phyloP scores from a whole-genome alignment of 1,140 invertebrate species.

The Eriosoma lanigerum region DNA sequence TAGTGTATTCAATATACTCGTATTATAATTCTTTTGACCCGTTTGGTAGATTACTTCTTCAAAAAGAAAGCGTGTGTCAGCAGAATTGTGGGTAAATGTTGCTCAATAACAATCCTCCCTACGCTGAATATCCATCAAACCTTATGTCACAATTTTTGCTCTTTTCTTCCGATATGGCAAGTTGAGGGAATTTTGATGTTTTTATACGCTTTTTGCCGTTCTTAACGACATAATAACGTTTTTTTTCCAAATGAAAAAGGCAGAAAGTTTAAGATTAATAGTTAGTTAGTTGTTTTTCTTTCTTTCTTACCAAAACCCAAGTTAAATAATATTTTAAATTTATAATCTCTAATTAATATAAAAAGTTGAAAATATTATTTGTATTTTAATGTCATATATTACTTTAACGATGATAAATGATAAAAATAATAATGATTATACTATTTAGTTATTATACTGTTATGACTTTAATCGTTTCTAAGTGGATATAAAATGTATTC shows the following conservation, averaged over 20 bases:
- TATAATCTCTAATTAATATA: slow-evolving; percentile 1
- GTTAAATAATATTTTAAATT: background rate
- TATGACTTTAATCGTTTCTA: no score
- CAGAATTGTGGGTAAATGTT: background rate
- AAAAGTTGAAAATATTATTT: background rate
- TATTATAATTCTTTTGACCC: background rate
- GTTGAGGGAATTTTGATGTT: slow-evolving; percentile 23
- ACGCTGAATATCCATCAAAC: slow-evolving; percentile 28
- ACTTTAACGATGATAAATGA: background rate
- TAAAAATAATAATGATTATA: no score
- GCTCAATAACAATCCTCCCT: background rate
- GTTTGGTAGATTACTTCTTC: background rate
- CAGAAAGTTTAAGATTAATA: slow-evolving; percentile 45
- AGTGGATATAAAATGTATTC: no score
- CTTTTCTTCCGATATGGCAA: background rate
- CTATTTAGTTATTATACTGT: no score
- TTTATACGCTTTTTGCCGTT: slow-evolving; percentile 20
- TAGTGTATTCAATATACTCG: no score
- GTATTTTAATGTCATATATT: background rate
- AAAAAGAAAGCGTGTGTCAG: background rate
- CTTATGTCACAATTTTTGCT: background rate
- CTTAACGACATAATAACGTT: slow-evolving; percentile 27
- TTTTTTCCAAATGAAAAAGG: background rate
- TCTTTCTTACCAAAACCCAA: background rate
- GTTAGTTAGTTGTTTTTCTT: background rate